Percentiles rank a stretch among this genome's conserved stretches.
Conservation (phyloP, 2,113 vertebrate species). For the Podocnemis expansa region DNA sequence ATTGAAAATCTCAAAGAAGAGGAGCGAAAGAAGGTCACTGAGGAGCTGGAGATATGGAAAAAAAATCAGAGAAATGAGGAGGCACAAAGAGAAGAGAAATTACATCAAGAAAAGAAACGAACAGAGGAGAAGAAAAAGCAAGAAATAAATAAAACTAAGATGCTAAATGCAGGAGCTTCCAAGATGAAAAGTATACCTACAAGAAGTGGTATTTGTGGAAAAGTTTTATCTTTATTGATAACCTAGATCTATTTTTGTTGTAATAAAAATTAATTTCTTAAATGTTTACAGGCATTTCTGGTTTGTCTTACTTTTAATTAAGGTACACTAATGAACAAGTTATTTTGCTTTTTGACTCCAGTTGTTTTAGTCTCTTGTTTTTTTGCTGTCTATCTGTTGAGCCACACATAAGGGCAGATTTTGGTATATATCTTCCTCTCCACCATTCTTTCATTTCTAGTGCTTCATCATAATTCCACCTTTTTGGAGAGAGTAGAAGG, state of each 20-base stretch:
- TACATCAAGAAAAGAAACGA: constrained; percentile 22
- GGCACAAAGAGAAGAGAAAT: constrained; percentile 24
- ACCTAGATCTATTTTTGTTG: not conserved
- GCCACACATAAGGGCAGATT: not conserved
- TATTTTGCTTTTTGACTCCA: not conserved
- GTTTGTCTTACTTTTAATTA: not conserved
- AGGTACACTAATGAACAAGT: not conserved
- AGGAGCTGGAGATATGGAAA: constrained; percentile 87
- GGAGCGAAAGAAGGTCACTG: constrained; percentile 79
- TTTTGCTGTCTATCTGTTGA: not conserved
- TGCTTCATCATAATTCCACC: not conserved
- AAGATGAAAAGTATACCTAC: constrained; percentile 5
- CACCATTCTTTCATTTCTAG: not conserved
- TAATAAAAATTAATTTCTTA: not conserved
- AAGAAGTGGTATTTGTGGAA: constrained; percentile 58
- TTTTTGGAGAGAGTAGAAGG: not conserved
- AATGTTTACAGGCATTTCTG: not conserved
- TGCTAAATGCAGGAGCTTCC: constrained; percentile 1
- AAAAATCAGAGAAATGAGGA: constrained; percentile 69
- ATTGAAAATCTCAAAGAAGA: constrained; percentile 88
- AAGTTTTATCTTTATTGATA: not conserved
- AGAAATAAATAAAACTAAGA: not conserved
- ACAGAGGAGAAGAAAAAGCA: constrained; percentile 40
- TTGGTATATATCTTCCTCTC: not conserved
- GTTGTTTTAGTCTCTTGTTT: not conserved